Conservation (phyloP, 2,888 invertebrate species). For the Phyllotreta striolata region DNA sequence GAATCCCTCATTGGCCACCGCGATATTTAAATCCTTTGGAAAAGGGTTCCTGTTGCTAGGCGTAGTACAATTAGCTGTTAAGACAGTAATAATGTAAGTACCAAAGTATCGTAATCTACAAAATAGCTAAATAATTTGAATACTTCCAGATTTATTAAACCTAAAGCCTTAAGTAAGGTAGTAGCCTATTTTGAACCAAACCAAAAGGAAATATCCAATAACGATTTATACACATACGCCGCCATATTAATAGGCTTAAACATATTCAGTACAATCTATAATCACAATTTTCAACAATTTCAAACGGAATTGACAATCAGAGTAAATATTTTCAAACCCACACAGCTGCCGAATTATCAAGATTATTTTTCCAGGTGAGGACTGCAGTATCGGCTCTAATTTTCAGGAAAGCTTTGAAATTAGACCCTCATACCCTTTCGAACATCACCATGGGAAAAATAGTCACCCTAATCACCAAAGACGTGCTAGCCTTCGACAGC, state of each 20-base stretch:
- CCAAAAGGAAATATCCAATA: conserved; percentile 44
- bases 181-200: conserved; percentile 48
- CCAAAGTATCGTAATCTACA: not conserved
- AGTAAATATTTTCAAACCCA: conserved; percentile 65
- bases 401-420: conserved; percentile 68
- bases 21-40: conserved; percentile 42
- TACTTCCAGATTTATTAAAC: conserved; percentile 48
- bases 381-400: conserved; percentile 82
- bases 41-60: conserved; percentile 45
- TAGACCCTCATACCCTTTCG: conserved; percentile 66
- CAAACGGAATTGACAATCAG: conserved; percentile 81
- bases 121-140: not conserved
- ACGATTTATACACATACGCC: conserved; percentile 76
- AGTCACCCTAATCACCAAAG: conserved; percentile 91
- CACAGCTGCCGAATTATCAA: conserved; percentile 64
- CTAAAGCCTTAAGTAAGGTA: conserved; percentile 48
- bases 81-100: conserved; percentile 47
- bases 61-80: conserved; percentile 45
- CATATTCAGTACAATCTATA: conserved; percentile 70
- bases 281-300: conserved; percentile 76
- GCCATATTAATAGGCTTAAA: conserved; percentile 75
- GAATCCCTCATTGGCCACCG: conserved; percentile 37
- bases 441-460: conserved; percentile 75
- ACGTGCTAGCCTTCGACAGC: conserved; percentile 89
- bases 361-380: conserved; percentile 62